Evolutionary conservation across 2,797 vertebrate genomes (phyloP).

Genomic region (Muscicapa comitata): DNA sequence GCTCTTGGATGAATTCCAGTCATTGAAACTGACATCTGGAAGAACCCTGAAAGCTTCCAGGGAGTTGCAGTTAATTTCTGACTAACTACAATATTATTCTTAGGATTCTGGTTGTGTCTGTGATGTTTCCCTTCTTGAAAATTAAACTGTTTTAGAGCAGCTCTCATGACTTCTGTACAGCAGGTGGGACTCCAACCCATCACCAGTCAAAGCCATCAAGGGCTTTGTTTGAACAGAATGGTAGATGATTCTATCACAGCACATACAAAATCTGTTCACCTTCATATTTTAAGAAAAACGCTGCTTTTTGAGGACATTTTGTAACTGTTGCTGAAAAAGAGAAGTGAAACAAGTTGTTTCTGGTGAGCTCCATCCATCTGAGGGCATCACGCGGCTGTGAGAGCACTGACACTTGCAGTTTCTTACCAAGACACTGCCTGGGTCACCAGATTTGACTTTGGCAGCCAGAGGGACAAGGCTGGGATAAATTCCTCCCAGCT

Average conservation of each 20-base stretch:
- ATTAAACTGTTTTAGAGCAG: background rate
- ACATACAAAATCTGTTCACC: accelerated
- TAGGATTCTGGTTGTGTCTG: background rate
- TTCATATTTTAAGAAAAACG: background rate
- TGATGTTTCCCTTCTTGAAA: background rate
- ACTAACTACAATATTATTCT: background rate
- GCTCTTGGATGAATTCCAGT: background rate
- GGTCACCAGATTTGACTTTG: background rate
- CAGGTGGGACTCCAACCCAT: background rate
- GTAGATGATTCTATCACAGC: background rate
- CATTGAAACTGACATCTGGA: background rate
- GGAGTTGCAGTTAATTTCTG: background rate
- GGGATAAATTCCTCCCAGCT: background rate
- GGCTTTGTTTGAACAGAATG: background rate
- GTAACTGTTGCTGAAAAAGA: background rate
- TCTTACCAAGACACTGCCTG: background rate
- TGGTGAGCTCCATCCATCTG: background rate
- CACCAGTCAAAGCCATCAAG: background rate
- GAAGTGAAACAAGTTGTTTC: slow-evolving; percentile 40
- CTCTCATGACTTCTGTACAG: background rate
- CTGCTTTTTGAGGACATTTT: slow-evolving; percentile 3
- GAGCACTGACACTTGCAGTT: background rate
- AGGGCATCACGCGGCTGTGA: background rate
- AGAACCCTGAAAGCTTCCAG: background rate
- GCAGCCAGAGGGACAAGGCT: background rate